A percentile compares a stretch with the other conserved stretches of the same genome.
phyloP scores from a whole-genome alignment of 2,113 vertebrate species.

The Elgaria multicarinata region DNA sequence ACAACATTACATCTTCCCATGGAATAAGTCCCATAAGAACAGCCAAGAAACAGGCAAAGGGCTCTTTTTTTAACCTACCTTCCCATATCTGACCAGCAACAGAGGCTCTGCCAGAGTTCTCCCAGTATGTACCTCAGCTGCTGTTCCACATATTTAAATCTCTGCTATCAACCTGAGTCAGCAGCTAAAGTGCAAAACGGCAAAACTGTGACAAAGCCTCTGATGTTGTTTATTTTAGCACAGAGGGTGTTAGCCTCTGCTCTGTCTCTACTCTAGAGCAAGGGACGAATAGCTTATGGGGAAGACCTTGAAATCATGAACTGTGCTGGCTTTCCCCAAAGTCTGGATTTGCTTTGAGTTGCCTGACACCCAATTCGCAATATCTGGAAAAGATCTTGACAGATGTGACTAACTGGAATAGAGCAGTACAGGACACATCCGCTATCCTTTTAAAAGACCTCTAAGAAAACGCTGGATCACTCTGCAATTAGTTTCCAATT shows the following conservation, averaged over 20 bases:
- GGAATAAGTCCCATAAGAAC: not conserved
- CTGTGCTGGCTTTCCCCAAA: not conserved
- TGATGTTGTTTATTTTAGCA: not conserved
- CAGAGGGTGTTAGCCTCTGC: not conserved
- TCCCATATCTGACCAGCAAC: not conserved
- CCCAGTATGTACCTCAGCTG: not conserved
- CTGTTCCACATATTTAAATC: not conserved
- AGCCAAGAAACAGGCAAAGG: not conserved
- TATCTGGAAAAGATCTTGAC: not conserved
- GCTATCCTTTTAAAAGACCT: not conserved
- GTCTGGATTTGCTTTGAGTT: not conserved
- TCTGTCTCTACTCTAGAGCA: not conserved
- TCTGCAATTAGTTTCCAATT: conserved; percentile 2
- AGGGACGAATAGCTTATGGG: not conserved
- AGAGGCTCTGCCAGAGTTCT: not conserved
- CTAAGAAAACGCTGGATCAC: not conserved
- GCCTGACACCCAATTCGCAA: not conserved
- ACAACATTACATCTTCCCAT: not conserved
- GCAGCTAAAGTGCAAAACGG: not conserved
- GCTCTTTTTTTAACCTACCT: not conserved
- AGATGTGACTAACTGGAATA: not conserved
- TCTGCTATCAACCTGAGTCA: not conserved
- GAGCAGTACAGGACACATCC: not conserved
- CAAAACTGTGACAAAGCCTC: not conserved
- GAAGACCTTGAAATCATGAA: not conserved